phyloP scores from a whole-genome alignment of 2,888 invertebrate genomes.

The Drosophila pseudotakahashii region DNA sequence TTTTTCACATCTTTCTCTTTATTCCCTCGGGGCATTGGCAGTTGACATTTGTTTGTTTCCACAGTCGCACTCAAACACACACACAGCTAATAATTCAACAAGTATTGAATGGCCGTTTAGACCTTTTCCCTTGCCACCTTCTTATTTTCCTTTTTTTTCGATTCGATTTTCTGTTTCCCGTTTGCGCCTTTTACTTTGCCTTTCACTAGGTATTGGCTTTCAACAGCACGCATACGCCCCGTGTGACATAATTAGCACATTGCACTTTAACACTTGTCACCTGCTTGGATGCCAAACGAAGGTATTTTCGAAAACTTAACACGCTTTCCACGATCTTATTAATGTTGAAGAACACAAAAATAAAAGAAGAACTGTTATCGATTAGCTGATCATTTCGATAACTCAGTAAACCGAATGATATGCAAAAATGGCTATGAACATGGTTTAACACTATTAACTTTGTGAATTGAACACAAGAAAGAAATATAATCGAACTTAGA shows the following conservation, averaged over 20 bases:
- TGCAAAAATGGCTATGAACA: too few relatives aligned
- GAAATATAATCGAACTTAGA: neutral
- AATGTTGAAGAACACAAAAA: neutral
- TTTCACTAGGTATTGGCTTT: constrained; percentile 49
- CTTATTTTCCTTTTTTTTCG: constrained; percentile 5
- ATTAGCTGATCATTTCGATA: neutral
- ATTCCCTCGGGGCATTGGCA: constrained; percentile 37
- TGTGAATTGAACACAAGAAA: neutral
- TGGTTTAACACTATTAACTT: neutral
- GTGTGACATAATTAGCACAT: constrained; percentile 76
- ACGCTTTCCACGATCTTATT: neutral
- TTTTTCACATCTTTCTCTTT: constrained; percentile 32
- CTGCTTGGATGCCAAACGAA: constrained; percentile 14
- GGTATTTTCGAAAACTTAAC: constrained; percentile 2
- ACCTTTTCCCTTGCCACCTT: constrained; percentile 21
- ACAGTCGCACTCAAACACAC: constrained; percentile 7
- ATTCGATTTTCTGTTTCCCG: constrained; percentile 24
- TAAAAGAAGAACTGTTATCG: neutral
- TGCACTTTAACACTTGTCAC: constrained; percentile 66
- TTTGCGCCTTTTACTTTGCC: constrained; percentile 32
- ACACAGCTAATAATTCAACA: constrained; percentile 38
- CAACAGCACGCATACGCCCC: constrained; percentile 66
- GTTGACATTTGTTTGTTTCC: constrained; percentile 45
- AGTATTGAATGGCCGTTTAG: constrained; percentile 44
- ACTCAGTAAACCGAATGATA: too few relatives aligned